A percentile compares a stretch with the other conserved stretches of the same genome.
These are phyloP conservation scores for Pionites leucogaster DNA, from an alignment of 2,113 vertebrate species.

Conservation along the genomic window DNA sequence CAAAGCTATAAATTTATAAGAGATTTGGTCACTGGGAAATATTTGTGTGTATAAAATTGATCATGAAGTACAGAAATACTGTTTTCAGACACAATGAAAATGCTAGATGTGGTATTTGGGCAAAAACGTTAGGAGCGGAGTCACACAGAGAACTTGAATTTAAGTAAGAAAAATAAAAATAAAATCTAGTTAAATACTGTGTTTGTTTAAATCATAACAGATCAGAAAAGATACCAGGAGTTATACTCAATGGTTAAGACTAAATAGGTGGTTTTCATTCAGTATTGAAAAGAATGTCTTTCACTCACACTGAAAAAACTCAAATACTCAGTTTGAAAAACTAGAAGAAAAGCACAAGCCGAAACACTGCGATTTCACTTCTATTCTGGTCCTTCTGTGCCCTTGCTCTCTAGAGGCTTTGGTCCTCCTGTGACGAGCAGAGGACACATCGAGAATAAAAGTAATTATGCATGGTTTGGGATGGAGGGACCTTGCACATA, in stretches of 20 bases:
- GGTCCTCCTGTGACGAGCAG: background rate
- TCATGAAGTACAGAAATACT: background rate
- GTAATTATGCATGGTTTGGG: background rate
- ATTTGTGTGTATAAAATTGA: background rate
- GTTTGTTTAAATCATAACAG: background rate
- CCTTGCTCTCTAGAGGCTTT: background rate
- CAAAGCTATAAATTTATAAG: background rate
- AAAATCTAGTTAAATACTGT: background rate
- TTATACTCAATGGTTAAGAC: background rate
- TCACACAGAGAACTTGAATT: accelerated
- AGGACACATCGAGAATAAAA: background rate
- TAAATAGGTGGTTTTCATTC: background rate
- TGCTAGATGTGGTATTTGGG: background rate
- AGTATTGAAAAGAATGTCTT: accelerated
- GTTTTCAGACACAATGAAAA: background rate
- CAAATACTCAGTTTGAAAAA: background rate
- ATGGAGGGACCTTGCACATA: background rate
- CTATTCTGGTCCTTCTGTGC: background rate
- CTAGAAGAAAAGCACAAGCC: background rate
- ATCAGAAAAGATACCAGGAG: background rate
- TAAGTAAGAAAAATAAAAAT: background rate
- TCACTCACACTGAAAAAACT: background rate
- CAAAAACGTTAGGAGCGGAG: background rate
- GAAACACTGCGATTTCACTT: background rate
- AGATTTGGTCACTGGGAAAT: background rate